These are phyloP conservation scores for Gonioctena quinquepunctata DNA, from an alignment of 1,140 invertebrate species.

Conservation along the genomic window DNA sequence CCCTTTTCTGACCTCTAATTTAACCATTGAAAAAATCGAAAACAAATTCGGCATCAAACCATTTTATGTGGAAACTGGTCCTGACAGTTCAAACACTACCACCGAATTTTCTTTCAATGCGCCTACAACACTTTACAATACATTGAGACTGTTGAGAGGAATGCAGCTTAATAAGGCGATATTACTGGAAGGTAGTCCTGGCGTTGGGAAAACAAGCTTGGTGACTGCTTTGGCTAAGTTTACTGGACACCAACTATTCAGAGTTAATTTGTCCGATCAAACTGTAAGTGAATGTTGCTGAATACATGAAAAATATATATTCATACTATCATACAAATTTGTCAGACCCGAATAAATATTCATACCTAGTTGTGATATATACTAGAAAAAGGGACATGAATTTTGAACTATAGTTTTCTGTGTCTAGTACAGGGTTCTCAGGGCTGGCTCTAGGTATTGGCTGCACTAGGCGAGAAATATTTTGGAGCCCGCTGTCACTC, in stretches of 20 bases:
- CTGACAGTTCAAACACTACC: constrained; percentile 20
- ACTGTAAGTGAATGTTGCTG: constrained; percentile 76
- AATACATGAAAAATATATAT: too few relatives aligned
- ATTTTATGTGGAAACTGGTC: constrained; percentile 67
- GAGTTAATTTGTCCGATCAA: constrained; percentile 98
- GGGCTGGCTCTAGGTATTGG: too few relatives aligned
- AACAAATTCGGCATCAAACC: constrained; percentile 70
- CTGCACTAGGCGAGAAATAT: too few relatives aligned
- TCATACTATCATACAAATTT: too few relatives aligned
- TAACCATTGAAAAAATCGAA: constrained; percentile 39
- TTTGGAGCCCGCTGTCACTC: too few relatives aligned
- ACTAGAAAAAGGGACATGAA: too few relatives aligned
- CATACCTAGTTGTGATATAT: too few relatives aligned
- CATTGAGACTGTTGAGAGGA: constrained; percentile 81
- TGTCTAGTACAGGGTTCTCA: too few relatives aligned
- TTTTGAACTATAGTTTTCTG: too few relatives aligned
- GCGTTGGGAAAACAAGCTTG: constrained; percentile 96
- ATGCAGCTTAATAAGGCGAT: constrained; percentile 91
- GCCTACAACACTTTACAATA: constrained; percentile 83
- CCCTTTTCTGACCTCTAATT: constrained; percentile 33
- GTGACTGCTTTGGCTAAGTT: constrained; percentile 88
- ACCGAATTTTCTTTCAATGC: constrained; percentile 75
- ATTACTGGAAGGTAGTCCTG: constrained; percentile 95
- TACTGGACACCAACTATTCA: constrained; percentile 79
- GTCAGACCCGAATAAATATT: too few relatives aligned